These are phyloP conservation scores for Tuberolachnus salignus DNA, from an alignment of 2,888 invertebrate genomes.

Conservation along the genomic window DNA sequence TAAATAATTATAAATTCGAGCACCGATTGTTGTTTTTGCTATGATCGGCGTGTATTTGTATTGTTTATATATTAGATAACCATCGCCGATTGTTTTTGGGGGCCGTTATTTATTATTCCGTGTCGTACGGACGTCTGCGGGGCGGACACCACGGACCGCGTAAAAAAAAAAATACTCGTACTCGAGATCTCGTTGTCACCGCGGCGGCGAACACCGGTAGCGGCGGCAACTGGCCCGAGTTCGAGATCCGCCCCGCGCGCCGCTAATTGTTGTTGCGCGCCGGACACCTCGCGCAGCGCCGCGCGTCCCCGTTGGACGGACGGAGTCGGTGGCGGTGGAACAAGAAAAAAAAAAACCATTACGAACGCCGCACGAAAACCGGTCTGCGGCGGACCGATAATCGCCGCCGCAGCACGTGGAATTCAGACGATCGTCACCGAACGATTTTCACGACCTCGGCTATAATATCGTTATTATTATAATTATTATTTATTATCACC, in stretches of 20 bases:
- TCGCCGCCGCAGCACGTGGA: conserved; percentile 17
- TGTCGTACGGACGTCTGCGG: no score
- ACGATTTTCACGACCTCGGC: conserved; percentile 25
- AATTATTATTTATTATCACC: background rate
- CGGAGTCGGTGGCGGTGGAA: background rate
- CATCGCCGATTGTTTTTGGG: no score
- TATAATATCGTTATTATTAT: background rate
- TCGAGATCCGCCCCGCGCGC: conserved; percentile 43
- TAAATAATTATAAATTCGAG: no score
- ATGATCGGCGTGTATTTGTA: no score
- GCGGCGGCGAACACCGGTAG: conserved; percentile 26
- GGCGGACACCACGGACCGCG: no score
- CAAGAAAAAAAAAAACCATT: background rate
- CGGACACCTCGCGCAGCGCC: conserved; percentile 34
- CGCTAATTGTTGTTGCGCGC: conserved; percentile 51
- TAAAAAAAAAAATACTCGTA: background rate
- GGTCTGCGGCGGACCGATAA: conserved; percentile 29
- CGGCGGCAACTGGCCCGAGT: background rate
- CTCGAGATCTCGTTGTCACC: no score
- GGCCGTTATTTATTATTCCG: no score
- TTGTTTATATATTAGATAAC: no score
- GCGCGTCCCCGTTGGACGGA: background rate
- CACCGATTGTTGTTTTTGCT: no score
- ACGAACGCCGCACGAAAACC: conserved; percentile 37
- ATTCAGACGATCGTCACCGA: conserved; percentile 22